Evolutionary conservation across 2,888 invertebrate genomes (phyloP).

Genomic region (Limnephilus auricula): DNA sequence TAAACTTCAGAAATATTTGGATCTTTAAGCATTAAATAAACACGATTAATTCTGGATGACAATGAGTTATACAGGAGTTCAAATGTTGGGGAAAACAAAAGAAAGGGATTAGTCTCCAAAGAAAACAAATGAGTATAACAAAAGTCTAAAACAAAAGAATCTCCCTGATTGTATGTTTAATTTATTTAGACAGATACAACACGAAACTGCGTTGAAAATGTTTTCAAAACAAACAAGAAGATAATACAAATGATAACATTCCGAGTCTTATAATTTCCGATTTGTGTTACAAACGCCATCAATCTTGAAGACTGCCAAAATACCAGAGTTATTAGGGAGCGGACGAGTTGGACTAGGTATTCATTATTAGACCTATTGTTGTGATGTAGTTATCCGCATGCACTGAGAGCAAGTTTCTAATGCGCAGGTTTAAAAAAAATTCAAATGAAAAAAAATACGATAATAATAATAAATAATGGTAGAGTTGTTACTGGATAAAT

Average conservation of each 20-base stretch:
- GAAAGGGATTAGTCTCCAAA: slow-evolving; percentile 14
- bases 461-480: no score
- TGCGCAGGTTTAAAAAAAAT: no score
- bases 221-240: slow-evolving; percentile 25
- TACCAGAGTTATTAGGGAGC: neutral
- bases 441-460: no score
- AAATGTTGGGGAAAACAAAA: slow-evolving; percentile 35
- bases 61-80: slow-evolving; percentile 19
- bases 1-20: neutral
- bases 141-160: slow-evolving; percentile 45
- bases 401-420: no score
- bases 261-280: neutral
- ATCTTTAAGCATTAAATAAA: slow-evolving; percentile 21
- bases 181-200: neutral
- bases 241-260: slow-evolving; percentile 5
- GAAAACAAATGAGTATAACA: slow-evolving; percentile 35
- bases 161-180: slow-evolving; percentile 30
- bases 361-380: neutral
- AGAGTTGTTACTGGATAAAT: no score
- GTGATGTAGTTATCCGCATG: neutral
- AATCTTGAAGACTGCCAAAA: neutral
- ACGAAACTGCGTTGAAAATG: slow-evolving; percentile 29
- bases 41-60: slow-evolving; percentile 25
- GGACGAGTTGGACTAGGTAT: neutral
- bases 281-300: neutral